Percentiles rank a stretch among this genome's conserved stretches.
phyloP scores from a whole-genome alignment of 2,797 vertebrate species.

The Coccyzus lansbergi region DNA sequence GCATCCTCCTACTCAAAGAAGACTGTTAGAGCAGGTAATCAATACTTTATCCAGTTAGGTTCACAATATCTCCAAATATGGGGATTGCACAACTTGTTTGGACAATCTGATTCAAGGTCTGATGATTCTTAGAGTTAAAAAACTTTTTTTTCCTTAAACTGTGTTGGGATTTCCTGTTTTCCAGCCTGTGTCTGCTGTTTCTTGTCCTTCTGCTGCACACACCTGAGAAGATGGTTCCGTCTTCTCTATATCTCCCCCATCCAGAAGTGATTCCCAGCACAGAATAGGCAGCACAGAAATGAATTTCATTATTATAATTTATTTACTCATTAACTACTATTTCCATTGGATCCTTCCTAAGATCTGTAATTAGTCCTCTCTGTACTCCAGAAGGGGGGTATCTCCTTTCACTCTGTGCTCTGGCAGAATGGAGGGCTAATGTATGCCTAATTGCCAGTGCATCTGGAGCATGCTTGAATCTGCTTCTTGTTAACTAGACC shows the following conservation, averaged over 20 bases:
- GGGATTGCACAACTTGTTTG: background rate
- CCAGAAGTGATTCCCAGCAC: background rate
- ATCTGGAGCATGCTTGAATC: background rate
- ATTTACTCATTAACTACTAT: background rate
- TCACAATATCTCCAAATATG: background rate
- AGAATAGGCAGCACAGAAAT: background rate
- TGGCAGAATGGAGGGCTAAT: background rate
- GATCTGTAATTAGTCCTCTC: background rate
- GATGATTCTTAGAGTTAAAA: background rate
- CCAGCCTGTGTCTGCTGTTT: background rate
- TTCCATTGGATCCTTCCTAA: background rate
- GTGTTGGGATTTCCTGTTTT: background rate
- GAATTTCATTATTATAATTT: background rate
- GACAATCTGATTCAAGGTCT: background rate
- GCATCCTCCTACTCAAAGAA: background rate
- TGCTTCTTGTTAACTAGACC: slow-evolving; percentile 44
- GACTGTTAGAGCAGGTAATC: background rate
- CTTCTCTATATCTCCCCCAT: background rate
- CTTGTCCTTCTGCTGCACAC: background rate
- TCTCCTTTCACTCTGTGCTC: background rate
- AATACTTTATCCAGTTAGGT: background rate
- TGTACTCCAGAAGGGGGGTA: background rate
- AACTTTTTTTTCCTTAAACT: background rate
- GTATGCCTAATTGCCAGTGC: background rate
- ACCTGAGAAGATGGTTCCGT: background rate